Base-by-base conservation (phyloP, 1,140 invertebrate species). In the Meloidogyne floridensis region DNA sequence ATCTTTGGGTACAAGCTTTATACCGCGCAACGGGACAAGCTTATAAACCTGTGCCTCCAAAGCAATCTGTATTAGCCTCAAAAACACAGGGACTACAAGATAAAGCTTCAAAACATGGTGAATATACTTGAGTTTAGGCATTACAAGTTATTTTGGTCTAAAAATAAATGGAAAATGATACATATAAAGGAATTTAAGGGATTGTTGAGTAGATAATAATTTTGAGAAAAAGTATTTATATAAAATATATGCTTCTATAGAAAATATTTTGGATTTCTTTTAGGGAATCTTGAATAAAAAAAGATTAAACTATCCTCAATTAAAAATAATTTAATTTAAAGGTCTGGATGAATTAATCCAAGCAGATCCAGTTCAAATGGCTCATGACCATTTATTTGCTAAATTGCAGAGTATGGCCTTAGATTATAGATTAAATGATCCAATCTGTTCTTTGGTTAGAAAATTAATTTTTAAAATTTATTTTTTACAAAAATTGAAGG, bases 21-120 rank as follows among this genome's bases (percentile, higher is more conserved):
- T 99, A 99, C 90, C 92, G 97, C 84, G 98, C 98, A 6, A 99
- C 98, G 1, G 98, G 98, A 3, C 98, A 99, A 91, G 95, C 96
- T 42, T 96, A 99, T 90, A 98, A 98, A 90, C 98, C 98, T 2
- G 95, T 96, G 10, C 96, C 97, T 42, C 95, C 96, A 20, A 90
- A 90, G 81, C 87, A 88, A 74, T 6, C 92, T 94, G 13, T 83
- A 15, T 75, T 85, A 6, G 69, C 86, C 11, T 80, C 90, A 72
- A 90, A 90, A 75, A 82, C 85, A 3, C 88, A 90, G 76, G 87
- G 87, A 15, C 87, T 90, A 75, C 82, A 96, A 75, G 97, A 99
- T 89, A 93, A 96, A 90, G 96, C 96, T 0, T 93, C 95, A 72
- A 98, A 98, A 90, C 77, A 79, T 51, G 77, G 77, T 74, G 7